Evolutionary conservation across 2,797 vertebrate genomes (phyloP).

Genomic region (Periparus ater): DNA sequence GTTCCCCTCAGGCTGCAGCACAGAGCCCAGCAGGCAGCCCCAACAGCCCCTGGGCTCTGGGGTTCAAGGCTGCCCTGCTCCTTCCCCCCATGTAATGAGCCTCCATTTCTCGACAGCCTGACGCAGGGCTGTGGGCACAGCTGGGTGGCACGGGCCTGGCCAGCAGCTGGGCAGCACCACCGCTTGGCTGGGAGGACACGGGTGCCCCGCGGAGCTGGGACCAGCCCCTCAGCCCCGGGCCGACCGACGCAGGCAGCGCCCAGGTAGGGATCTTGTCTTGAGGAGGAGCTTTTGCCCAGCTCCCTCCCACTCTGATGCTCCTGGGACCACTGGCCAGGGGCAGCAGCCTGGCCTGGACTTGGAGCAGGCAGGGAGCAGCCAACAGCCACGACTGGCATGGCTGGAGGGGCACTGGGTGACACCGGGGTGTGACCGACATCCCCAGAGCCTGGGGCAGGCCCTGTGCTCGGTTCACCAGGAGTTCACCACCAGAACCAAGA

Average conservation of each 20-base stretch:
- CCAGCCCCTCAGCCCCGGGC: constrained; percentile 51
- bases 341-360: not conserved
- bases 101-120: constrained; percentile 53
- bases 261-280: constrained; percentile 48
- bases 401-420: not conserved
- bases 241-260: constrained; percentile 34
- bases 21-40: not conserved
- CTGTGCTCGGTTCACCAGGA: fast-evolving
- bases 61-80: not conserved
- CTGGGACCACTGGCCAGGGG: not conserved
- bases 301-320: not conserved
- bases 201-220: constrained; percentile 27
- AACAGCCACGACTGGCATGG: fast-evolving
- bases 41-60: not conserved
- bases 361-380: not conserved
- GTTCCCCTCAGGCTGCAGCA: not conserved
- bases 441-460: not conserved
- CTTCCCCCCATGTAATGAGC: constrained; percentile 31
- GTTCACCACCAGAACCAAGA: not conserved
- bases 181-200: constrained; percentile 38
- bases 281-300: constrained; percentile 22
- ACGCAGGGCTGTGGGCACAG: constrained; percentile 47
- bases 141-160: constrained; percentile 35
- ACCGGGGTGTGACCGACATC: fast-evolving
- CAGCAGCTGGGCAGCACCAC: constrained; percentile 47